These are phyloP conservation scores for Hippocampus zosterae DNA, from an alignment of 2,113 vertebrate species.

Conservation along the genomic window DNA sequence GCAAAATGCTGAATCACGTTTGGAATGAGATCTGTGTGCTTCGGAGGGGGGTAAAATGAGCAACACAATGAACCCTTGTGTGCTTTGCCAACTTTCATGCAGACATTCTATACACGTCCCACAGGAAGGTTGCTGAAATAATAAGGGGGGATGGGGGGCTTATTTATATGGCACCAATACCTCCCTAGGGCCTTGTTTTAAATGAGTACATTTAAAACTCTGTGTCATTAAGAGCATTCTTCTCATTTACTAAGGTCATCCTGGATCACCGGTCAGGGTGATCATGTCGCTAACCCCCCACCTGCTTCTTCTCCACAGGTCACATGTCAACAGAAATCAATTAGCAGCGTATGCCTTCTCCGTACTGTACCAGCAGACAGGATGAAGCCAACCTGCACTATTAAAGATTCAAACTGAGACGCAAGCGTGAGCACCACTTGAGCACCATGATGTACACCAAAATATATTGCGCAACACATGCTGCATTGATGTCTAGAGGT, in stretches of 20 bases:
- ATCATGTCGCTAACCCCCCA: background rate
- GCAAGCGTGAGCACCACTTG: background rate
- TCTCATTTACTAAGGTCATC: conserved; percentile 47
- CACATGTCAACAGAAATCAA: background rate
- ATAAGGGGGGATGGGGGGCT: background rate
- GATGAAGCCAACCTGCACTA: too few relatives aligned
- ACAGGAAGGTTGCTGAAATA: background rate
- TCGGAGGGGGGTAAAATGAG: background rate
- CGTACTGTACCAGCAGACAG: too few relatives aligned
- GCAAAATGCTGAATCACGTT: conserved; percentile 49
- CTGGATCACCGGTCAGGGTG: conserved; percentile 38
- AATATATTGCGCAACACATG: background rate
- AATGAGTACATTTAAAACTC: conserved; percentile 1
- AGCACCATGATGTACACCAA: too few relatives aligned
- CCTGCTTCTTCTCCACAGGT: background rate
- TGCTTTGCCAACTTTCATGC: conserved; percentile 18
- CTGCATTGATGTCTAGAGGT: background rate
- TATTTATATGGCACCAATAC: background rate
- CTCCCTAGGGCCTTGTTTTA: background rate
- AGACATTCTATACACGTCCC: background rate
- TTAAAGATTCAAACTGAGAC: too few relatives aligned
- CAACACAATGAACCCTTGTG: conserved; percentile 63
- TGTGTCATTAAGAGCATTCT: conserved; percentile 31
- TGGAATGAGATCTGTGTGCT: conserved; percentile 39
- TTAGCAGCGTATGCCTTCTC: background rate